Evolutionary conservation across 1,140 invertebrate genomes (phyloP).

Genomic region (Diachasma alloeum): DNA sequence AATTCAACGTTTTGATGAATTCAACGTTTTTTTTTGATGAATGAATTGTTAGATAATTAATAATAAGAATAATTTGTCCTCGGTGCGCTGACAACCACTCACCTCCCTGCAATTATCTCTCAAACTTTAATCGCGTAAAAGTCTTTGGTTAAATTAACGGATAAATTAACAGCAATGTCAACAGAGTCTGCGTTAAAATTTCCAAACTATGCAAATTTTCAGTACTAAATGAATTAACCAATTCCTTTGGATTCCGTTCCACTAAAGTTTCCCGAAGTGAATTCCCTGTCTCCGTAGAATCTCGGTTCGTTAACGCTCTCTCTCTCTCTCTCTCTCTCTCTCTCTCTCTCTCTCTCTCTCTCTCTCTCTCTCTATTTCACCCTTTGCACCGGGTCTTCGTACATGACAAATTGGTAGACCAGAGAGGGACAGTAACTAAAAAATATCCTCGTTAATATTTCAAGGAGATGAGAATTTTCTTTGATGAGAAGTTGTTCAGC

Average conservation of each 20-base stretch:
- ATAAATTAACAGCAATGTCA: constrained; percentile 1
- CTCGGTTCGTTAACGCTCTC: constrained; percentile 2
- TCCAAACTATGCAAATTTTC: constrained; percentile 3
- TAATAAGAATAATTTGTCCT: too few relatives aligned
- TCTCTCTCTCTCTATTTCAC: not conserved
- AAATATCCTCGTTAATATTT: not conserved
- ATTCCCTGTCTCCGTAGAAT: not conserved
- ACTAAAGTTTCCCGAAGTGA: not conserved
- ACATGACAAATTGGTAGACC: not conserved
- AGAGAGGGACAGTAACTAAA: not conserved
- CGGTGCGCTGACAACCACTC: too few relatives aligned
- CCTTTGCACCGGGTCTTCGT: not conserved
- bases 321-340: not conserved
- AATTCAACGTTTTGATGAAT: too few relatives aligned
- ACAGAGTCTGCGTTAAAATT: not conserved
- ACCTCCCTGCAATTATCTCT: too few relatives aligned
- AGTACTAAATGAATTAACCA: constrained; percentile 8
- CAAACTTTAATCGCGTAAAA: not conserved
- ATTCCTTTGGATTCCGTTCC: constrained; percentile 2
- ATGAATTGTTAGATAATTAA: too few relatives aligned
- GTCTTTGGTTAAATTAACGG: not conserved
- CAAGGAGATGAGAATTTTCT: not conserved
- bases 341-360: not conserved
- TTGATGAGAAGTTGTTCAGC: not conserved
- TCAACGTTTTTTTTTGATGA: too few relatives aligned